Base-by-base conservation (phyloP, 2,888 invertebrate species). In the Amblyteles armatorius region DNA sequence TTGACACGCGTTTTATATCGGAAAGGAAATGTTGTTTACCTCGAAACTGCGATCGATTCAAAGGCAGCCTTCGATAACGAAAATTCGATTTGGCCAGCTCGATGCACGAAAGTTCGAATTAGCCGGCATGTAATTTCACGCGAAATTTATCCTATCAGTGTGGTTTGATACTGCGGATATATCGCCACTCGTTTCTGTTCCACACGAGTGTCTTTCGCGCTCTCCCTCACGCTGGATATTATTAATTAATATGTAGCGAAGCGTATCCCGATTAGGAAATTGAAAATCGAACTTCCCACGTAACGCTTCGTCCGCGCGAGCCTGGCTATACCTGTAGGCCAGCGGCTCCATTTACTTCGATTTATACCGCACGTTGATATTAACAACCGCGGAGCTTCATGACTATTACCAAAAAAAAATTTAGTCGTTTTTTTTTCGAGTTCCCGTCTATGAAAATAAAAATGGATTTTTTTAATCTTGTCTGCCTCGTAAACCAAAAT, bases 181-280 rank as follows among this genome's bases (percentile, higher is more conserved):
- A 57, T 48, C 16, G 36, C 74, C 36, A 50, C 50, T 29, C 68
- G 63, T 52, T 74, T 48, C 50, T 29, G 50, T 60, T 40, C 74
- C 40, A 0, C 40, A 19, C 22, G 60, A 68, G 55, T 60, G 36
- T 74, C 74, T 79, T 68, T 78, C 36, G 36, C 72, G 60, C 50
- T 13, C 57, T 78, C 78, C 33, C 48, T 60, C 78, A 50, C 72
- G 68, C 68, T 55, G 65, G 74, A 65, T 76, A 76, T 74, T 85
- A 79, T 77, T 80, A 83, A 80, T 83, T 79, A 85, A 83, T 83
- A 81, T 50, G 83, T 83, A 76, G 79, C 68, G 48, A 73, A 74
- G 79, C 81, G 84, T 73, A 48, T 16, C 60, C 11, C 13, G 40
- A 11, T 16, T 60, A 71, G 80, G 69, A 84, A 81, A 84, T 84